Evolutionary conservation across 2,797 vertebrate genomes (phyloP).

Genomic region (Alfaro cultratus): DNA sequence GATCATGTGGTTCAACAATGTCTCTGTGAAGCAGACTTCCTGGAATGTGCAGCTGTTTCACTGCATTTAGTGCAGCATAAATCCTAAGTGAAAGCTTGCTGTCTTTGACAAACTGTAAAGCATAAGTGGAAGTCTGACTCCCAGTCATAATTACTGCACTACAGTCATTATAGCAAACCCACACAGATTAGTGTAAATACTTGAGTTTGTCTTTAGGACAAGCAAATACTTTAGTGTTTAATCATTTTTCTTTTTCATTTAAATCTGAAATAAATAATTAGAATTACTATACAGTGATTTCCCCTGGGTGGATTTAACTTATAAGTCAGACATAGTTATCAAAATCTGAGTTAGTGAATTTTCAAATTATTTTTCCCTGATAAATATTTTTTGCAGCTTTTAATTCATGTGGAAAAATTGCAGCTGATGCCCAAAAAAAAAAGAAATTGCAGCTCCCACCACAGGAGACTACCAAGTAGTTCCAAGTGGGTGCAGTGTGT

Average conservation of each 20-base stretch:
- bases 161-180: neutral
- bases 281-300: neutral
- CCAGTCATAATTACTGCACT: neutral
- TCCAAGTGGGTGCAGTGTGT: neutral
- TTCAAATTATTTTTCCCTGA: neutral
- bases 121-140: conserved; percentile 1
- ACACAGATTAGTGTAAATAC: neutral
- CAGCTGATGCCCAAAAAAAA: neutral
- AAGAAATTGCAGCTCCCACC: too few species aligned
- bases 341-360: neutral
- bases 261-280: neutral
- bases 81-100: conserved; percentile 23
- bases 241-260: neutral
- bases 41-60: conserved; percentile 68
- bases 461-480: neutral
- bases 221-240: neutral
- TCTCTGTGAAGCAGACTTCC: conserved; percentile 58
- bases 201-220: neutral
- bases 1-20: conserved; percentile 52
- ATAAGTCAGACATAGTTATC: neutral
- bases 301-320: neutral
- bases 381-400: neutral
- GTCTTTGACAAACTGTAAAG: conserved; percentile 9
- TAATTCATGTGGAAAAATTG: neutral
- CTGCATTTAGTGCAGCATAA: conserved; percentile 21